Percentiles rank a stretch among this genome's conserved stretches.
Conservation (phyloP, 2,797 vertebrate genomes). For the Danio albolineatus region DNA sequence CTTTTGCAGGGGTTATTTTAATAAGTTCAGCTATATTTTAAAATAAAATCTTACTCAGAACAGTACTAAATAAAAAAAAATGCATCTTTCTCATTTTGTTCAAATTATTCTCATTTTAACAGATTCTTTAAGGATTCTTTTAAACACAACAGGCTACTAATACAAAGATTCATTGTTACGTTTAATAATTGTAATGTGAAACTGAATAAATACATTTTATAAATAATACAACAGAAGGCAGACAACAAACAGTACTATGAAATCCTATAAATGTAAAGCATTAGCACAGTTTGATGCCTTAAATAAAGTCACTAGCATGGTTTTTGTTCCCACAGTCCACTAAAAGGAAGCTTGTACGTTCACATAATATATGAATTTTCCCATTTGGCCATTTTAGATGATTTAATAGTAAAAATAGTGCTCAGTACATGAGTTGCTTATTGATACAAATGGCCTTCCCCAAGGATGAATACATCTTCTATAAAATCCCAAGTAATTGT, state of each 20-base stretch:
- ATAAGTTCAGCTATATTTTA: too few species aligned
- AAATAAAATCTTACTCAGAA: too few species aligned
- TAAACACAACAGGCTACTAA: too few species aligned
- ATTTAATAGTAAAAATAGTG: slow-evolving; percentile 50
- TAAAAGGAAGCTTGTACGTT: slow-evolving; percentile 23
- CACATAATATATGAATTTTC: slow-evolving; percentile 39
- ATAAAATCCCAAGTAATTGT: slow-evolving; percentile 30
- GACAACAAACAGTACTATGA: neutral
- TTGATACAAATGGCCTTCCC: slow-evolving; percentile 53
- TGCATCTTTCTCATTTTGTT: too few species aligned
- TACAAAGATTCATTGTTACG: too few species aligned
- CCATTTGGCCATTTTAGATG: slow-evolving; percentile 41
- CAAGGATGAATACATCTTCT: slow-evolving; percentile 45
- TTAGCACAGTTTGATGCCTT: neutral
- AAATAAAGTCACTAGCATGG: slow-evolving; percentile 15
- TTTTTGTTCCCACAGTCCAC: slow-evolving; percentile 29
- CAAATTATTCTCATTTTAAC: too few species aligned
- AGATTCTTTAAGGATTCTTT: too few species aligned
- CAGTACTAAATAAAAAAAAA: too few species aligned
- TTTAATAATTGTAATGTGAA: neutral
- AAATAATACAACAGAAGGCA: neutral
- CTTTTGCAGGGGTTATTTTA: too few species aligned
- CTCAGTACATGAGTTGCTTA: slow-evolving; percentile 37
- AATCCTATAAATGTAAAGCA: neutral
- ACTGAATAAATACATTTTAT: neutral